These are phyloP conservation scores for Podarcis muralis DNA, from an alignment of 2,113 vertebrate genomes.

Conservation along the genomic window DNA sequence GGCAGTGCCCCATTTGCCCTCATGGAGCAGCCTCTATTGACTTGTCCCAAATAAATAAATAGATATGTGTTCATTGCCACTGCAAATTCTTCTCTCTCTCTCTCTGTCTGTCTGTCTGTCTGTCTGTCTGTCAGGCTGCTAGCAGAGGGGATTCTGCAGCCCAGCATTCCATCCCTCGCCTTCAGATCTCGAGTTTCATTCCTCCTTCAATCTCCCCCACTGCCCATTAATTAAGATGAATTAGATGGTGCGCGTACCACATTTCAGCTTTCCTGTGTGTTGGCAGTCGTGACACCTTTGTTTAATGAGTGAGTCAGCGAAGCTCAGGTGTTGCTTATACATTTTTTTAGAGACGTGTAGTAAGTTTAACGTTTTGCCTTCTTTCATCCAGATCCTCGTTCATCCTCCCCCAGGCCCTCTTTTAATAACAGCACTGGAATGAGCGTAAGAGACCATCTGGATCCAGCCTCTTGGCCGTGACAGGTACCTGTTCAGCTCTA, in stretches of 20 bases:
- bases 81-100: background rate
- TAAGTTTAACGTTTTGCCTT: background rate
- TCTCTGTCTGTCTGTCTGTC: too few species aligned
- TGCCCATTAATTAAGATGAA: background rate
- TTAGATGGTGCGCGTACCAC: background rate
- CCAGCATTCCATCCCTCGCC: background rate
- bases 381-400: background rate
- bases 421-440: background rate
- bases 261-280: background rate
- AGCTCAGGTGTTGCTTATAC: background rate
- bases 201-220: background rate
- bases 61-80: background rate
- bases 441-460: background rate
- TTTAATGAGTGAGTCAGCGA: slow-evolving; percentile 6
- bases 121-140: too few species aligned
- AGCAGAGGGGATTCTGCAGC: background rate
- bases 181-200: background rate
- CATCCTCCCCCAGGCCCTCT: background rate
- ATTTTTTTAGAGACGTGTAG: background rate
- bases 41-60: background rate
- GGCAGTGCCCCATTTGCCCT: too few species aligned
- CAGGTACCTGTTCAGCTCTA: too few species aligned
- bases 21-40: too few species aligned
- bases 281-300: background rate
- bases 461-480: too few species aligned